Percentiles rank a stretch among this genome's conserved stretches.
phyloP scores from a whole-genome alignment of 2,113 vertebrate species.

The Tylochromis polylepis region DNA sequence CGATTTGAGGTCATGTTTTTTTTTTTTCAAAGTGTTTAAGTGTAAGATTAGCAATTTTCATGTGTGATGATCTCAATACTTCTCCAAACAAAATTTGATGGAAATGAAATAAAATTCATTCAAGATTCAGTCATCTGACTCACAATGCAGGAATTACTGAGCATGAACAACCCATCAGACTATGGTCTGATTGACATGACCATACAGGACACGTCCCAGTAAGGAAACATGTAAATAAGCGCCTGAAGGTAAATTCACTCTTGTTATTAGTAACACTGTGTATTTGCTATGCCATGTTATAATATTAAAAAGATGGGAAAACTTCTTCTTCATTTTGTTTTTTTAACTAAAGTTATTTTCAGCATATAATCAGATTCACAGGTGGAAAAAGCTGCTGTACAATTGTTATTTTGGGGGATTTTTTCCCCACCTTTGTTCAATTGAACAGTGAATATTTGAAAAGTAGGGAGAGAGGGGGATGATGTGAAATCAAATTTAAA shows the following conservation, averaged over 20 bases:
- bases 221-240: background rate
- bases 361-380: background rate
- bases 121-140: background rate
- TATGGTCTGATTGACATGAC: background rate
- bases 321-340: background rate
- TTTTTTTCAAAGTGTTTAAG: background rate
- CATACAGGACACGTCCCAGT: background rate
- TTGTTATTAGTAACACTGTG: background rate
- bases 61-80: background rate
- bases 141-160: too few relatives aligned
- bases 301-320: background rate
- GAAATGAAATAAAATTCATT: background rate
- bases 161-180: background rate
- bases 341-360: background rate
- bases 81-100: background rate
- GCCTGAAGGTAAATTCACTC: background rate
- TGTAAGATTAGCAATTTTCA: background rate
- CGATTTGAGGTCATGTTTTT: background rate
- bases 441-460: background rate
- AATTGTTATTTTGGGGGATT: background rate
- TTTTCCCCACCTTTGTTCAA: background rate
- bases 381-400: background rate
- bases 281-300: background rate
- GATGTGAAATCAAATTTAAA: background rate
- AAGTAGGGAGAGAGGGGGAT: background rate